Evolutionary conservation across 2,888 invertebrate genomes (phyloP), one percentile per base, ranked within the genome.

Genomic region (Actias luna): DNA sequence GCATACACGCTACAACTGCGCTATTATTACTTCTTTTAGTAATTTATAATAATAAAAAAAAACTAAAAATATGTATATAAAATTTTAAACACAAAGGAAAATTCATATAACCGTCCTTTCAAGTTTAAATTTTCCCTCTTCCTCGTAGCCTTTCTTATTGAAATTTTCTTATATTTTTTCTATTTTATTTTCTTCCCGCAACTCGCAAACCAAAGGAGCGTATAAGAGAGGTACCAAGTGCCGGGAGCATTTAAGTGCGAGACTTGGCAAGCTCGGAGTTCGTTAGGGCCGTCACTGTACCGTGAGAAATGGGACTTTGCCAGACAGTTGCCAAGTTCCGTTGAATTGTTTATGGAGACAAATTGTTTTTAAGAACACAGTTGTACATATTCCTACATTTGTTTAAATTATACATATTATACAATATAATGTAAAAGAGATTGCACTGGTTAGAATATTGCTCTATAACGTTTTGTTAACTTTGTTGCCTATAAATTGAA

Each of bases 201-300:
- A 62, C 52, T 14, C 39, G 29, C 66, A 65, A 69, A 73, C 16
- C 70, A 69, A 70, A 68, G 73, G 61, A 73, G 69, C 73, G 70
- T 76, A 72, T 71, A 73, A 78, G 78, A 78, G 79, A 77, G 75
- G 74, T 76, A 73, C 68, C 69, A 68, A 74, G 70, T 76, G 70
- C 67, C 68, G 74, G 77, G 77, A 73, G 73, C 75, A 65, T 76
- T 79, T 76, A 79, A 82, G 80, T 77, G 77, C 72, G 70, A 72
- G 68, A 64, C 68, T 70, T 68, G 67, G 64, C 69, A 22, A 68
- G 68, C 64, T 68, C 66, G 66, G 68, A 68, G 66, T 69, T 66
- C 62, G 33, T 61, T 66, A 74, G 71, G 74, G 74, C 59, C 76
- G 74, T 67, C 71, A 63, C 64, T 68, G 57, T 63, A 67, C 71